These are phyloP conservation scores for Apocheima hispidaria DNA, from an alignment of 2,888 invertebrate species.

Conservation along the genomic window DNA sequence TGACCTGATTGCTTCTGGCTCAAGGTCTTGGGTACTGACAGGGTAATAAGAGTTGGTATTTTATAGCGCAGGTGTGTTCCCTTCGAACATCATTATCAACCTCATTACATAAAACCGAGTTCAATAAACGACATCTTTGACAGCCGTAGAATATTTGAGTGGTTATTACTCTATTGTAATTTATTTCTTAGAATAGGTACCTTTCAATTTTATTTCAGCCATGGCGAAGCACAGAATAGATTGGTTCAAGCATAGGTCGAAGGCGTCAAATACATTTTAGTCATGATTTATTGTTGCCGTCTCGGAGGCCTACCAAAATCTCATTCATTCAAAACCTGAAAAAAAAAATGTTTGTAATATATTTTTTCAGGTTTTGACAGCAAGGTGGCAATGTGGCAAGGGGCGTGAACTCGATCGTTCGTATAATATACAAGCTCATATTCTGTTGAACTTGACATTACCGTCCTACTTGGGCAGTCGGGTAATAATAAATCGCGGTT, in stretches of 20 bases:
- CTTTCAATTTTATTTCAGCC: neutral
- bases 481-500: no score
- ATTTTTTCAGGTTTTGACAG: no score
- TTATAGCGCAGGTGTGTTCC: slow-evolving; percentile 1
- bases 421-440: no score
- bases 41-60: no score
- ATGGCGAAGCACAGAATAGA: neutral
- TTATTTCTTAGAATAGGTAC: neutral
- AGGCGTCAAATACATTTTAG: neutral
- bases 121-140: neutral
- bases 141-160: slow-evolving; percentile 1
- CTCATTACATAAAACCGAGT: neutral
- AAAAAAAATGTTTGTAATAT: no score
- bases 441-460: no score
- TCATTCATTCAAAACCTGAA: no score
- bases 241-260: neutral
- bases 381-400: no score
- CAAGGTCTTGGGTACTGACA: slow-evolving; percentile 4
- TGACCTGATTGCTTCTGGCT: slow-evolving; percentile 19
- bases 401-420: no score
- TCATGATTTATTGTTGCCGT: neutral
- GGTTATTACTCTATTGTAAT: slow-evolving; percentile 1
- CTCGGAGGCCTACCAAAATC: neutral
- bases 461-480: no score
- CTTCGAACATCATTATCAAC: neutral